These are phyloP conservation scores for Esperia sulphurella DNA, from an alignment of 2,888 invertebrate species.

Conservation along the genomic window DNA sequence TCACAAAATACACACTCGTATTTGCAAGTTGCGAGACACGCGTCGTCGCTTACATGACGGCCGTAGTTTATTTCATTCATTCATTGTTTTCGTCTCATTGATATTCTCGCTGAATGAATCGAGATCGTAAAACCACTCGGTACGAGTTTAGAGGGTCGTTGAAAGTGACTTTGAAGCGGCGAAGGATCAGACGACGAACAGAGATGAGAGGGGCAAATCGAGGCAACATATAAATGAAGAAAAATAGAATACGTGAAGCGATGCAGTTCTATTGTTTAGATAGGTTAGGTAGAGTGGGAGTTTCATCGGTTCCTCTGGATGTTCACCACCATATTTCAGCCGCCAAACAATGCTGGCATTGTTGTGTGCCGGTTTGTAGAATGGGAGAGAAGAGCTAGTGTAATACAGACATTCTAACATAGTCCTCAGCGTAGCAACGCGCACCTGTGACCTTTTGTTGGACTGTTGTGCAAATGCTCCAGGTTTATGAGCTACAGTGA, in stretches of 20 bases:
- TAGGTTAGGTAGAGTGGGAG: too few relatives aligned
- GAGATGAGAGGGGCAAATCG: neutral
- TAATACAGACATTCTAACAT: too few relatives aligned
- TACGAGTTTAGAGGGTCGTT: neutral
- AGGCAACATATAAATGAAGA: neutral
- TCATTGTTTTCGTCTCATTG: conserved; percentile 41
- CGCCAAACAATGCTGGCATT: too few relatives aligned
- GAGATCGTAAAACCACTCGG: conserved; percentile 3
- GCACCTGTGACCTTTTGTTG: too few relatives aligned
- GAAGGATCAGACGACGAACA: conserved; percentile 1
- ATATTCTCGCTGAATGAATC: conserved; percentile 22
- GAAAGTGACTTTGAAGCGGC: conserved; percentile 5
- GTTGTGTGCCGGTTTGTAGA: too few relatives aligned
- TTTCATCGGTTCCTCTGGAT: too few relatives aligned
- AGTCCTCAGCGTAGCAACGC: too few relatives aligned
- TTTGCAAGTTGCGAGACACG: conserved; percentile 11
- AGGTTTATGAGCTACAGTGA: too few relatives aligned
- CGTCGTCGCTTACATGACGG: conserved; percentile 17
- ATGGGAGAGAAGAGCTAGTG: too few relatives aligned
- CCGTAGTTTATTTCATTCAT: conserved; percentile 35
- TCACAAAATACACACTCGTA: conserved; percentile 13
- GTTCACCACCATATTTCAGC: too few relatives aligned
- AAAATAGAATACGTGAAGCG: neutral
- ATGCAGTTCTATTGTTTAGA: neutral
- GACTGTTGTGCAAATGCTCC: too few relatives aligned